phyloP scores from a whole-genome alignment of 2,113 vertebrate genomes.

The Penelope pileata region DNA sequence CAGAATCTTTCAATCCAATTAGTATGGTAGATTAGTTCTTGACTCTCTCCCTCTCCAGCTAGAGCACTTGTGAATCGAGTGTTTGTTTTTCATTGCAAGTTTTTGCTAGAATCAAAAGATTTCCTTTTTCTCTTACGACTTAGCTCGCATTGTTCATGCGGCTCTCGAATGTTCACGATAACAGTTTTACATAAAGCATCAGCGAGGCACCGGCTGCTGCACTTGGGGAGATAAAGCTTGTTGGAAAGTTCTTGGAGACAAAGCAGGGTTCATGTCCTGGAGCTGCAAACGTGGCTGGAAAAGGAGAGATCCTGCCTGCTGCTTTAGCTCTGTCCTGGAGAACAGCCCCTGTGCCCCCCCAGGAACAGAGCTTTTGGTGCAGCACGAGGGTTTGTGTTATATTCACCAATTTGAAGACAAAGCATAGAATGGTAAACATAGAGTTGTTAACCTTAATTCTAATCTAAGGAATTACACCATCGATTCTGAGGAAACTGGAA shows the following conservation, averaged over 20 bases:
- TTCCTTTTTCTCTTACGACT: not conserved
- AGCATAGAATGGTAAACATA: not conserved
- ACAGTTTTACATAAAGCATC: not conserved
- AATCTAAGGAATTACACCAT: not conserved
- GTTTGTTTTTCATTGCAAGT: constrained; percentile 52
- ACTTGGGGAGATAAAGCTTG: not conserved
- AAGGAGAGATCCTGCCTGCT: not conserved
- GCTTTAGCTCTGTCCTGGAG: not conserved
- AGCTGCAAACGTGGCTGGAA: not conserved
- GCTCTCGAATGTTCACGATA: constrained; percentile 28
- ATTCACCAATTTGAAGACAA: not conserved
- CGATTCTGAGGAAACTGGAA: not conserved
- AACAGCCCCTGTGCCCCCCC: not conserved
- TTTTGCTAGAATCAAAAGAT: constrained; percentile 37
- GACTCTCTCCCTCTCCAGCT: constrained; percentile 50
- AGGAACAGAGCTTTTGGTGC: accelerated
- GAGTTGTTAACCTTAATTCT: not conserved
- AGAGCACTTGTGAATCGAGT: constrained; percentile 50
- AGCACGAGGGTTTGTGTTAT: not conserved
- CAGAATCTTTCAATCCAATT: constrained; percentile 75
- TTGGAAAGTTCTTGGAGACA: not conserved
- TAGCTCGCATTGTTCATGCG: not conserved
- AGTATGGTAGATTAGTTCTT: constrained; percentile 81
- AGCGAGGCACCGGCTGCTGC: not conserved
- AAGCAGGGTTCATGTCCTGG: not conserved